Conservation (phyloP, 1,140 invertebrate genomes). For the Drosophila pectinifera region DNA sequence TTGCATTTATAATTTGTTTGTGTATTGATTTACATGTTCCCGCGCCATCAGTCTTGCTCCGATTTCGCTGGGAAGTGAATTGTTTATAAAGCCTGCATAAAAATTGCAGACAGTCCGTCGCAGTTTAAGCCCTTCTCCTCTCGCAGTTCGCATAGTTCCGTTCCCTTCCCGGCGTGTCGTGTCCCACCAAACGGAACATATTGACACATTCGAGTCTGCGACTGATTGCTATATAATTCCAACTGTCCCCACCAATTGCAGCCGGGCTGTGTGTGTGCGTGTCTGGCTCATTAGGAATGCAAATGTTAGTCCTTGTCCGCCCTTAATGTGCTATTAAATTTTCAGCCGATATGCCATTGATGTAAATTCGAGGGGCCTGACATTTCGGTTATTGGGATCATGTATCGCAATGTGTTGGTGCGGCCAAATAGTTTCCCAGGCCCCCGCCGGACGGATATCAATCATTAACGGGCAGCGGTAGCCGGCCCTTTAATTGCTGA, state of each 20-base stretch:
- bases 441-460: constrained; percentile 46
- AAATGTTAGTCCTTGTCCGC: constrained; percentile 63
- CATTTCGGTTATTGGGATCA: constrained; percentile 46
- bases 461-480: constrained; percentile 50
- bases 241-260: constrained; percentile 56
- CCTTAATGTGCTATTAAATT: constrained; percentile 66
- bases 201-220: constrained; percentile 54
- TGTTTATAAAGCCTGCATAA: constrained; percentile 44
- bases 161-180: not conserved
- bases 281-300: constrained; percentile 61
- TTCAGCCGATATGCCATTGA: constrained; percentile 52
- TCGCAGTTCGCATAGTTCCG: not conserved
- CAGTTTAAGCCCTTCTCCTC: not conserved
- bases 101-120: constrained; percentile 52
- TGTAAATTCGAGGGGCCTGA: constrained; percentile 55
- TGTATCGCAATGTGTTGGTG: constrained; percentile 12
- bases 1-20: constrained; percentile 69
- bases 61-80: constrained; percentile 38
- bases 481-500: constrained; percentile 34
- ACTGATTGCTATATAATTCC: constrained; percentile 78
- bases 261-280: not conserved
- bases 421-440: constrained; percentile 49
- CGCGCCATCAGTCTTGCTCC: constrained; percentile 33
- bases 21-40: constrained; percentile 61
- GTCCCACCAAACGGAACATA: constrained; percentile 22